Percentiles rank a stretch among this genome's conserved stretches.
phyloP scores from a whole-genome alignment of 2,113 vertebrate species.

The Syrrhaptes paradoxus region DNA sequence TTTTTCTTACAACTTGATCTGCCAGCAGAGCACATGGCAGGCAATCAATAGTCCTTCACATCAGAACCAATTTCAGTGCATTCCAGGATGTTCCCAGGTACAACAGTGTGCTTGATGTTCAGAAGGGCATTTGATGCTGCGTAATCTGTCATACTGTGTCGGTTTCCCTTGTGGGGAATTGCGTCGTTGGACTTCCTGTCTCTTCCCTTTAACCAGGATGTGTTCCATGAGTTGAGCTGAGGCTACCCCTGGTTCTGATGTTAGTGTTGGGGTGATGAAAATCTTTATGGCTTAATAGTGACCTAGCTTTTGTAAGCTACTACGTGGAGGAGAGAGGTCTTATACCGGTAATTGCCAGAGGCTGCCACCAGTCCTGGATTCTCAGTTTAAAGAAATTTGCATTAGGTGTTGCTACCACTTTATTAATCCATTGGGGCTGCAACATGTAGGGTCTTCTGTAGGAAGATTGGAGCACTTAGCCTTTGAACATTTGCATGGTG shows the following conservation, averaged over 20 bases:
- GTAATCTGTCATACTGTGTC: not conserved
- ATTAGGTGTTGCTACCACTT: not conserved
- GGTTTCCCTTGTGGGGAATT: not conserved
- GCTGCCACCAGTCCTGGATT: not conserved
- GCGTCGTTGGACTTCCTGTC: not conserved
- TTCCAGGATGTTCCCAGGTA: not conserved
- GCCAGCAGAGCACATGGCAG: not conserved
- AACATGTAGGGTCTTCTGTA: accelerated
- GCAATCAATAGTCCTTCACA: not conserved
- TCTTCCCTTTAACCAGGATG: not conserved
- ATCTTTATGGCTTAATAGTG: not conserved
- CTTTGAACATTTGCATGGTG: not conserved
- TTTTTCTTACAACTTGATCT: not conserved
- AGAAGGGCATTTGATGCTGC: not conserved
- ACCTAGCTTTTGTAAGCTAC: not conserved
- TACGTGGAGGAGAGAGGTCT: not conserved
- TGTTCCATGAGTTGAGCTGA: not conserved
- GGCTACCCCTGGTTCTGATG: not conserved
- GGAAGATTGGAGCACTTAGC: not conserved
- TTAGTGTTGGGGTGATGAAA: not conserved
- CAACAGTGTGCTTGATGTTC: accelerated
- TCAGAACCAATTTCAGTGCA: not conserved
- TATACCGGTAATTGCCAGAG: not conserved
- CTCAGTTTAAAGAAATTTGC: not conserved
- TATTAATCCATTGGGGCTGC: not conserved